These are phyloP conservation scores for Engystomops pustulosus DNA, from an alignment of 2,113 vertebrate genomes.

Conservation along the genomic window DNA sequence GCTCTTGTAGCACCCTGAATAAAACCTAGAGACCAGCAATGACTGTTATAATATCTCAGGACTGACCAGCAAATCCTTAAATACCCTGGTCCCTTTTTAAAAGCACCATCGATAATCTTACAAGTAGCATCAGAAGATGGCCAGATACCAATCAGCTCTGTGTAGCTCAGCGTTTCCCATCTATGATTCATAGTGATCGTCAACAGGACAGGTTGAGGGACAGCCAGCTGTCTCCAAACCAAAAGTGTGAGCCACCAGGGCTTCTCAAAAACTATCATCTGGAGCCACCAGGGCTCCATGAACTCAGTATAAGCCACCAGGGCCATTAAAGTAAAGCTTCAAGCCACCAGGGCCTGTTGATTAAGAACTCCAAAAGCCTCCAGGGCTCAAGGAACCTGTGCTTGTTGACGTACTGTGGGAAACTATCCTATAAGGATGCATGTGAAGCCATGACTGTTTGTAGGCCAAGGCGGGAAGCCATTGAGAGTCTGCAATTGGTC, in stretches of 20 bases:
- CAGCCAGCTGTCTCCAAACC: conserved; percentile 50
- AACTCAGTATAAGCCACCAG: conserved; percentile 39
- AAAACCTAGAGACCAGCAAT: conserved; percentile 22
- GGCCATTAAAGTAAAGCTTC: conserved; percentile 37
- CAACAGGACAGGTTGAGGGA: conserved; percentile 14
- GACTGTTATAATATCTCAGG: conserved; percentile 15
- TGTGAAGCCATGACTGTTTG: not conserved
- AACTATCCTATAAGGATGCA: not conserved
- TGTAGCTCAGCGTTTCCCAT: conserved; percentile 27
- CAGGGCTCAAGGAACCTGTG: conserved; percentile 24
- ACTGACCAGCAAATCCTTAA: conserved; percentile 26
- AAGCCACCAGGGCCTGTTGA: conserved; percentile 39
- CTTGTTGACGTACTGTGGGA: conserved; percentile 29
- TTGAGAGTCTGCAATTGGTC: not conserved
- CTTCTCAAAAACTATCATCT: not conserved
- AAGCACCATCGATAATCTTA: conserved; percentile 48
- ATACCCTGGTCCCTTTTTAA: conserved; percentile 29
- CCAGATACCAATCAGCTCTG: conserved; percentile 10
- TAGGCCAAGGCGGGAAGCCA: not conserved
- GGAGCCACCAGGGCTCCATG: conserved; percentile 30
- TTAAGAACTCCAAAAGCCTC: conserved; percentile 11
- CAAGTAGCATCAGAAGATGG: conserved; percentile 24
- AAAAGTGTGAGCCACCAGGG: conserved; percentile 46
- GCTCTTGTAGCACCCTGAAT: conserved; percentile 50
- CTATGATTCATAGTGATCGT: conserved; percentile 16